Base-by-base conservation (phyloP, 2,888 invertebrate species). In the Torymus auratus region DNA sequence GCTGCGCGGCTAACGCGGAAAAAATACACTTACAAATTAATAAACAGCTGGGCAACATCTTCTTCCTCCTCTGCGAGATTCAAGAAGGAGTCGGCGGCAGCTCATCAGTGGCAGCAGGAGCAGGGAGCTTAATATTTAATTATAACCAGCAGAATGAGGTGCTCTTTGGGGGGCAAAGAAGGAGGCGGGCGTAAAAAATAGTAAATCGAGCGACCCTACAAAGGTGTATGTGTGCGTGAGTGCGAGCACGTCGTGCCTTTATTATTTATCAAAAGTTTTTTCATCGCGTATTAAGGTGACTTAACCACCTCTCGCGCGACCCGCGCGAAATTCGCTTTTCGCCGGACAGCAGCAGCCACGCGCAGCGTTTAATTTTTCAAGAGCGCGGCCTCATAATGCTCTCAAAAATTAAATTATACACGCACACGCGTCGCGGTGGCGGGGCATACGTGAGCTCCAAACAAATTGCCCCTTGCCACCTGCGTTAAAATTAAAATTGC, bases 261-360 rank as follows among this genome's bases (percentile, higher is more conserved):
- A 65, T 78, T 78, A 78, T 78, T 78, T 65, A 78, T 52, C 60
- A 50, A 78, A 71, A 65, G 58, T 53, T 65, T 58, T 71, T 58
- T 64, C 28, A 28, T 28, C 14, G 52, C 15, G 15, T 20, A 14
- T 28, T 64, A 71, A 70, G 74, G 23, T n/a, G 53, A 13, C 4
- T 68, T 68, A 68, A 62, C 28, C 28, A 62, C 55, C 55, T 20
- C 14, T 56, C 56, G 56, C 56, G 14, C 56, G 56, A 28, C 14
- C 61, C 20, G 23, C n/a, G 7, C 14, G 13, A 23, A 14, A 62
- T 62, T 20, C 14, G 56, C 56, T 56, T 41, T 41, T 7, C 41
- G 0, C 41, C 7, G 41, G 41, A 41, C 41, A 41, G 41, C 7
- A 41, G 41, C 41, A 41, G 41, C 41, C 7, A n/a, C n/a, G 41